Percentiles rank a stretch among this genome's conserved stretches.
Evolutionary conservation across 2,888 invertebrate genomes (phyloP).

Genomic region (Phaonia tiefii): DNA sequence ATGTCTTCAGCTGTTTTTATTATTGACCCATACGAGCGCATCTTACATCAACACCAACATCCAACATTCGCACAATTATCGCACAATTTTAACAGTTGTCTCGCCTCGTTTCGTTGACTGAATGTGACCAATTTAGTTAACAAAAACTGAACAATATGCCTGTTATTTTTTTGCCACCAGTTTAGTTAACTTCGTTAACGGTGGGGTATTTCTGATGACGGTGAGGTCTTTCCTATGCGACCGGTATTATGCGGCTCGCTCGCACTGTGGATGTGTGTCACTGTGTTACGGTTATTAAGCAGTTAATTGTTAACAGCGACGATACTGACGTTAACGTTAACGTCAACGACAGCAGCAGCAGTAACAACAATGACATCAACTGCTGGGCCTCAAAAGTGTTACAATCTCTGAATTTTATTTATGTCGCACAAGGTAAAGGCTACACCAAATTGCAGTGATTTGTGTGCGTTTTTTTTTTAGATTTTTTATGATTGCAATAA

Average conservation of each 20-base stretch:
- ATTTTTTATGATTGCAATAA: slow-evolving; percentile 10
- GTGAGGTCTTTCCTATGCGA: no score
- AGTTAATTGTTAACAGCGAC: slow-evolving; percentile 8
- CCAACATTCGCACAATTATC: no score
- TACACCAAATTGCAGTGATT: slow-evolving; percentile 49
- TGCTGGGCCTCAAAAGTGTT: slow-evolving; percentile 50
- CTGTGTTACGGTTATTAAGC: slow-evolving; percentile 31
- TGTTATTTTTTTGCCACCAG: no score
- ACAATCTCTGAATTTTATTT: slow-evolving; percentile 52
- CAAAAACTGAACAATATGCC: no score
- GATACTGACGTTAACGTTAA: not conserved
- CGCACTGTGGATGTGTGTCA: slow-evolving; percentile 41
- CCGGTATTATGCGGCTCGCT: slow-evolving; percentile 8
- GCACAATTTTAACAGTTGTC: no score
- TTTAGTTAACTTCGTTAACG: slow-evolving; percentile 21
- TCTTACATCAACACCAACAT: no score
- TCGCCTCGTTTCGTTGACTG: not conserved
- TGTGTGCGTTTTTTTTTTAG: slow-evolving; percentile 37
- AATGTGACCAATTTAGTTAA: slow-evolving; percentile 33
- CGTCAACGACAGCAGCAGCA: no score
- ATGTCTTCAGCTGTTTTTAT: not conserved
- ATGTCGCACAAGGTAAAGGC: slow-evolving; percentile 60
- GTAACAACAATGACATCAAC: no score
- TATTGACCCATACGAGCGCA: not conserved
- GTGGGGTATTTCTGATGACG: no score